Evolutionary conservation across 2,888 invertebrate genomes (phyloP), one percentile per base, ranked within the genome.

Genomic region (Chrysolina haemoptera): DNA sequence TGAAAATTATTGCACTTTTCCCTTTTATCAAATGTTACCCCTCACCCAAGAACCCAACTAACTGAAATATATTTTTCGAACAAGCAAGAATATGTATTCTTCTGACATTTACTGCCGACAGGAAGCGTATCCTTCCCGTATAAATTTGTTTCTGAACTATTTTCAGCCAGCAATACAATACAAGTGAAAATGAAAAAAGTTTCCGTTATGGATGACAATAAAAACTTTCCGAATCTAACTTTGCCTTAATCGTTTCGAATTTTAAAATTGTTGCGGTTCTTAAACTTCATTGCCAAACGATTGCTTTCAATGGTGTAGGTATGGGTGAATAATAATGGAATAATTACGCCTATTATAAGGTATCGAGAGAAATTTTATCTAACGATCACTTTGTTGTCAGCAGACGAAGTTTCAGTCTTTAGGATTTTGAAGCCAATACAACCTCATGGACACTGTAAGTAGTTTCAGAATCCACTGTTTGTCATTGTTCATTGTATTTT

Each of bases 151-250:
- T 27, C 35, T 8, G 27, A 27, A 59, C 59, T 59, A 14, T 53
- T 12, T 53, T 53, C 53, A 1, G 27, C 35, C 16, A n/a, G 59
- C 27, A 10, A 59, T 59, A 59, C 22, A 59, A 27, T 35, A 35
- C n/a, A 35, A 27, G 59, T 59, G 35, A 59, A 59, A 59, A 59
- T 27, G 59, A 59, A 35, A 59, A 35, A 59, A 59, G 27, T 59
- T 59, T 59, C 59, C 59, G 35, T 59, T 35, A 53, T 22, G 9
- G 59, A 59, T 59, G 35, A 59, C 59, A 59, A 59, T 59, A 59
- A 27, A 35, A 59, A 59, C 59, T 59, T 59, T 59, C 27, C 59
- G 59, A 59, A 59, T 59, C 35, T n/a, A 59, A 59, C 59, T 59
- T 59, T 10, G 27, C 59, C n/a, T 35, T 59, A 59, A 59, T 59